phyloP scores from a whole-genome alignment of 2,888 invertebrate genomes.

The Yponomeuta plumbellus region DNA sequence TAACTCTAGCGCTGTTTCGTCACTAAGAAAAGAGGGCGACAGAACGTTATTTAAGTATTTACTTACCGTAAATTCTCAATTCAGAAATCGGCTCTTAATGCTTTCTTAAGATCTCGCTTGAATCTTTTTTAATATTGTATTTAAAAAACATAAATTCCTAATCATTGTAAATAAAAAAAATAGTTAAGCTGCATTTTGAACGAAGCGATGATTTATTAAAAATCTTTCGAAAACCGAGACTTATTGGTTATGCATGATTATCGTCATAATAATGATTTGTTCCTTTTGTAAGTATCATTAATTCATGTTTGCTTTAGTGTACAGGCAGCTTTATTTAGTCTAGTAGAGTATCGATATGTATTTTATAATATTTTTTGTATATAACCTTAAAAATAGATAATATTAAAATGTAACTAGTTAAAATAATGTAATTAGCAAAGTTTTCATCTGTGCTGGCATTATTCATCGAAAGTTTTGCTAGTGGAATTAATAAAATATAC shows the following conservation, averaged over 20 bases:
- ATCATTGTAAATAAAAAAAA: not conserved
- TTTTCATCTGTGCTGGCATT: constrained; percentile 9
- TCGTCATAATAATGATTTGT: no score
- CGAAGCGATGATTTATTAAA: no score
- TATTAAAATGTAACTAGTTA: not conserved
- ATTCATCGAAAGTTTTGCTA: constrained; percentile 21
- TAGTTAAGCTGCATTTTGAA: no score
- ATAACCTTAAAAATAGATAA: not conserved
- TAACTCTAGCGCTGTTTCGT: no score
- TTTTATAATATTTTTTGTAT: not conserved
- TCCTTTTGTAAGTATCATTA: no score
- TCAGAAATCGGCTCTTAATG: not conserved
- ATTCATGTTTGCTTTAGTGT: not conserved
- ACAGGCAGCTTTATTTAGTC: not conserved
- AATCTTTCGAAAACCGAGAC: no score
- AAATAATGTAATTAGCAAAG: not conserved
- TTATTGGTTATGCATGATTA: no score
- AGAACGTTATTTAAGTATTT: no score
- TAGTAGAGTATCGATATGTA: no score
- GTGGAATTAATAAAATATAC: constrained; percentile 46
- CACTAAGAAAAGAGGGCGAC: no score
- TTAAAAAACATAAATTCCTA: not conserved
- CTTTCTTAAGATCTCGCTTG: not conserved
- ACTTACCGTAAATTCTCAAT: no score
- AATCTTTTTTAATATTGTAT: not conserved